Conservation (phyloP, 2,797 vertebrate genomes). For the Prionace glauca region DNA sequence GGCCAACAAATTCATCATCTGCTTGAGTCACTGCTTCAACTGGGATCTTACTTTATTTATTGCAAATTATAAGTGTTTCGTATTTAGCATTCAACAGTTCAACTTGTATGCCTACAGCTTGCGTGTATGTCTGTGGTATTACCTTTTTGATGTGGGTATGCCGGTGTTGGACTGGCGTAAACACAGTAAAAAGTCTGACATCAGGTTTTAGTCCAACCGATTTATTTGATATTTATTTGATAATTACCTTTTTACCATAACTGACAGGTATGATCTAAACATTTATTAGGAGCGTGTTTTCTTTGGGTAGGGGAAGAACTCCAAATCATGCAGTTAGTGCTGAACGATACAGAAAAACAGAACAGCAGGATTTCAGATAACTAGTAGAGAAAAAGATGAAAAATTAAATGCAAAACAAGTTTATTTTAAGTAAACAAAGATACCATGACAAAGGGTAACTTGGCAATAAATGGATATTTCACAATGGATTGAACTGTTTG, state of each 20-base stretch:
- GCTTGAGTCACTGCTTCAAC: not conserved
- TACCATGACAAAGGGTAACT: not conserved
- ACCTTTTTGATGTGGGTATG: not conserved
- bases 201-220: no score
- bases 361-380: not conserved
- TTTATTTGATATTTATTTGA: no score
- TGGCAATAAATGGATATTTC: not conserved
- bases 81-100: not conserved
- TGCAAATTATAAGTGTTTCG: not conserved
- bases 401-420: not conserved
- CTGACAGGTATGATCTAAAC: not conserved
- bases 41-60: not conserved
- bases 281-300: not conserved
- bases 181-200: no score
- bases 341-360: not conserved
- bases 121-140: not conserved
- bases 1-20: constrained; percentile 2
- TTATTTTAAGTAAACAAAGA: not conserved
- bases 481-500: not conserved
- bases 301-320: not conserved
- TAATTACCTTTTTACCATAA: not conserved
- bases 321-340: not conserved
- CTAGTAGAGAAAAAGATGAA: not conserved
- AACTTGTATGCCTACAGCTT: not conserved
- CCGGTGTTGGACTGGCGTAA: no score